A percentile compares a stretch with the other conserved stretches of the same genome.
These are phyloP conservation scores for Lottia scabra DNA, from an alignment of 2,888 invertebrate genomes.

Conservation along the genomic window DNA sequence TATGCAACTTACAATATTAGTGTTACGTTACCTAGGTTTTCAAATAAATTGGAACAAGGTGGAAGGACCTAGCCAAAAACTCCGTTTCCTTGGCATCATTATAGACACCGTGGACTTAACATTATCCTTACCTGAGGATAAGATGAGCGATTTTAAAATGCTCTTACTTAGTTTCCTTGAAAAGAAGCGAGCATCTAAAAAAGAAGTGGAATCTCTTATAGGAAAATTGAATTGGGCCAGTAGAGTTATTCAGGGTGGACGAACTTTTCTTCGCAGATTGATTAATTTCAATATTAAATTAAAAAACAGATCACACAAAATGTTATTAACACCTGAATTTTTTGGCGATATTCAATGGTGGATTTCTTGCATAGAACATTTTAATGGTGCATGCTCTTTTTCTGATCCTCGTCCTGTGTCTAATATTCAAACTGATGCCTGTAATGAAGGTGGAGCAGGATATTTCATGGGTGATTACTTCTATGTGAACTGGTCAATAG, in stretches of 20 bases:
- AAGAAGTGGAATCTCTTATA: slow-evolving; percentile 5
- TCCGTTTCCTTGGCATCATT: background rate
- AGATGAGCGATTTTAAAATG: background rate
- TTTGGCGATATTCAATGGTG: background rate
- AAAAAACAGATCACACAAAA: background rate
- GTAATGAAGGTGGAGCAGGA: background rate
- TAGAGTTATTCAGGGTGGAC: background rate
- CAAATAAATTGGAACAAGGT: background rate
- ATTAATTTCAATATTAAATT: background rate
- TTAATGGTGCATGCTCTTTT: background rate
- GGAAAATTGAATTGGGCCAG: slow-evolving; percentile 4
- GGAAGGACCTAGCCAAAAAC: background rate
- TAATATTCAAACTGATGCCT: background rate
- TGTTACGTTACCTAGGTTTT: slow-evolving; percentile 7
- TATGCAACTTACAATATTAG: background rate
- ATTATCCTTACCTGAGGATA: background rate
- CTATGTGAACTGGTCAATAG: slow-evolving; percentile 1
- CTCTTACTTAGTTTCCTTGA: background rate
- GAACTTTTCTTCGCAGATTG: background rate
- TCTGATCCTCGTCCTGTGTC: background rate
- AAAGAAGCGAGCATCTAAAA: background rate
- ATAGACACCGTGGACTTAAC: background rate
- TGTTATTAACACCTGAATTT: background rate
- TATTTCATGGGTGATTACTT: background rate
- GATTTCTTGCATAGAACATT: background rate